Percentiles rank a stretch among this genome's conserved stretches.
Evolutionary conservation across 2,888 invertebrate genomes (phyloP).

Genomic region (Parthenolecanium corni): DNA sequence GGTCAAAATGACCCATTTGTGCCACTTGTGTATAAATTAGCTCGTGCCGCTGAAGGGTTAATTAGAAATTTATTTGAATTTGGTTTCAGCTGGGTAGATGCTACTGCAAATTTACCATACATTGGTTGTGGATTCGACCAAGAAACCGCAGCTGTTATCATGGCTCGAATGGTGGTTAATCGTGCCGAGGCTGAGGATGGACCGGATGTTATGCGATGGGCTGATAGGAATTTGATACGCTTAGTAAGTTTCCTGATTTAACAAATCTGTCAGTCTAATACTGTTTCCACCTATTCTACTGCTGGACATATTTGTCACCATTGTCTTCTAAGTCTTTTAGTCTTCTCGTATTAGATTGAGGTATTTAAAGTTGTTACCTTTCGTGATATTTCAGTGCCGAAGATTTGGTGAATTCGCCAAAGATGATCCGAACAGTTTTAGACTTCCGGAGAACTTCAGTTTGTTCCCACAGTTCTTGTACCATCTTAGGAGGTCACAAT

Average conservation of each 20-base stretch:
- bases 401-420: constrained; percentile 98
- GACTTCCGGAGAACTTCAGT: constrained; percentile 91
- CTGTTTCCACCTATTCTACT: no score
- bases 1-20: no score
- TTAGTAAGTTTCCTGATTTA: constrained; percentile 49
- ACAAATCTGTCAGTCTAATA: no score
- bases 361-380: neutral
- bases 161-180: constrained; percentile 93
- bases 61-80: neutral
- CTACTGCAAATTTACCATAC: constrained; percentile 74
- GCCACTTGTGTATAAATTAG: no score
- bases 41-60: no score
- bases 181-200: constrained; percentile 90
- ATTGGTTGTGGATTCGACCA: constrained; percentile 94
- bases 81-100: constrained; percentile 79
- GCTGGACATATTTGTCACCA: no score
- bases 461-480: constrained; percentile 99
- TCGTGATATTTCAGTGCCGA: constrained; percentile 69
- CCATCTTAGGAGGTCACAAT: constrained; percentile 93
- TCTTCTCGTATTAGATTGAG: no score
- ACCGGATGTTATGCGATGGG: constrained; percentile 95
- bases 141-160: constrained; percentile 93
- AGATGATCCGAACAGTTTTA: constrained; percentile 93
- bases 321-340: no score
- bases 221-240: constrained; percentile 93